These are phyloP conservation scores for Laticauda laticaudata DNA, from an alignment of 2,113 vertebrate species.

Conservation along the genomic window DNA sequence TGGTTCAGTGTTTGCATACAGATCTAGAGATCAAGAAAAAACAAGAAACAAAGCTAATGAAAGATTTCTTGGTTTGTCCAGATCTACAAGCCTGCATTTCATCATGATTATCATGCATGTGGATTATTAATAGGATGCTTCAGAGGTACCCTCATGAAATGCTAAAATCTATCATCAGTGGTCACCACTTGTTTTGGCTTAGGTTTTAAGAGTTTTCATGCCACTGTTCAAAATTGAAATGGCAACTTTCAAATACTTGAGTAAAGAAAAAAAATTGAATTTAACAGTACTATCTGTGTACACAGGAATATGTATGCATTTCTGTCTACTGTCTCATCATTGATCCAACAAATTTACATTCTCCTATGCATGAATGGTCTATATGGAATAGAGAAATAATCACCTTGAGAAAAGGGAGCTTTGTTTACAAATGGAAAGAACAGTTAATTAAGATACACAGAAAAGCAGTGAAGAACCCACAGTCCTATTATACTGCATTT, in stretches of 20 bases:
- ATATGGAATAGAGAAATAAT: background rate
- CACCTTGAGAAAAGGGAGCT: background rate
- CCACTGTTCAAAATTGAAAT: conserved; percentile 41
- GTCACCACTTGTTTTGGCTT: conserved; percentile 58
- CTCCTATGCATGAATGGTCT: conserved; percentile 45
- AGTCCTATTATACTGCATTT: background rate
- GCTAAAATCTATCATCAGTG: conserved; percentile 50
- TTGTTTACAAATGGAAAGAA: background rate
- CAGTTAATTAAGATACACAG: background rate
- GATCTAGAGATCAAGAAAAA: conserved; percentile 57
- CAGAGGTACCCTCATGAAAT: background rate
- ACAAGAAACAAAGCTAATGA: conserved; percentile 57
- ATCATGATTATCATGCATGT: conserved; percentile 6
- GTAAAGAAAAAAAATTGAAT: conserved; percentile 58
- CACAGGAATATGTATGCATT: background rate
- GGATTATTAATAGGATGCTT: background rate
- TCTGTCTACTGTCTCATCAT: background rate
- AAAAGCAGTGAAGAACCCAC: background rate
- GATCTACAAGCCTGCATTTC: background rate
- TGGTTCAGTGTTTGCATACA: conserved; percentile 25
- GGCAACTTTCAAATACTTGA: conserved; percentile 45
- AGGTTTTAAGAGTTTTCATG: conserved; percentile 29
- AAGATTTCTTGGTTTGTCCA: conserved; percentile 35
- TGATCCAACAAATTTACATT: background rate
- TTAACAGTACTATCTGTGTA: conserved; percentile 57